These are phyloP conservation scores for Ophion slaviceki DNA, from an alignment of 2,888 invertebrate genomes.

Conservation along the genomic window DNA sequence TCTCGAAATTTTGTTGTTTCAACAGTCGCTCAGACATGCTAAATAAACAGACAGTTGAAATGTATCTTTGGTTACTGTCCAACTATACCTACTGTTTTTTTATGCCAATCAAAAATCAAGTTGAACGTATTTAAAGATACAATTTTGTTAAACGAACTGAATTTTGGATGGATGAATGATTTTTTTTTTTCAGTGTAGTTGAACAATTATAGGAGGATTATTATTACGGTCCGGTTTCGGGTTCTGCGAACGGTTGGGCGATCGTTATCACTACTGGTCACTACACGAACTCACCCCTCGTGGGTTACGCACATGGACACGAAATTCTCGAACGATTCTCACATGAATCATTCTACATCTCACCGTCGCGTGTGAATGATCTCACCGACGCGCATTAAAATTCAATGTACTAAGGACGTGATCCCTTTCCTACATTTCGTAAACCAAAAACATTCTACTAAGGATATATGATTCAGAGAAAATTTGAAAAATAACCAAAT, in stretches of 20 bases:
- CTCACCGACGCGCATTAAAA: slow-evolving; percentile 48
- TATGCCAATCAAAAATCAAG: too few relatives aligned
- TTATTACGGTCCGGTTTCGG: background rate
- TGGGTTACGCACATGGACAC: slow-evolving; percentile 23
- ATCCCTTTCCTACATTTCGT: background rate
- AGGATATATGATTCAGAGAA: background rate
- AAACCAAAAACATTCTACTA: background rate
- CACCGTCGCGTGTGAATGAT: slow-evolving; percentile 34
- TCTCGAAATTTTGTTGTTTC: too few relatives aligned
- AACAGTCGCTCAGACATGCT: too few relatives aligned
- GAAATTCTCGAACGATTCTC: slow-evolving; percentile 31
- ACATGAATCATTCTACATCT: slow-evolving; percentile 51
- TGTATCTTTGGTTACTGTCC: too few relatives aligned
- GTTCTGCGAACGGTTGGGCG: background rate
- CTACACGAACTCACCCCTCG: background rate
- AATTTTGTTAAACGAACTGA: too few relatives aligned
- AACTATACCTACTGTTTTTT: too few relatives aligned
- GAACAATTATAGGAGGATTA: background rate
- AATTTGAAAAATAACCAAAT: too few relatives aligned
- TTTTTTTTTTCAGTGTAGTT: too few relatives aligned
- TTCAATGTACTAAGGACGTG: background rate
- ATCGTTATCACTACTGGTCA: background rate
- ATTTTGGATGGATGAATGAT: too few relatives aligned
- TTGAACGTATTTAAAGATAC: too few relatives aligned
- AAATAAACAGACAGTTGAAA: too few relatives aligned